Evolutionary conservation across 2,888 invertebrate species (phyloP), one percentile per base, ranked within the genome.

Genomic region (Cryptosula pallasiana): DNA sequence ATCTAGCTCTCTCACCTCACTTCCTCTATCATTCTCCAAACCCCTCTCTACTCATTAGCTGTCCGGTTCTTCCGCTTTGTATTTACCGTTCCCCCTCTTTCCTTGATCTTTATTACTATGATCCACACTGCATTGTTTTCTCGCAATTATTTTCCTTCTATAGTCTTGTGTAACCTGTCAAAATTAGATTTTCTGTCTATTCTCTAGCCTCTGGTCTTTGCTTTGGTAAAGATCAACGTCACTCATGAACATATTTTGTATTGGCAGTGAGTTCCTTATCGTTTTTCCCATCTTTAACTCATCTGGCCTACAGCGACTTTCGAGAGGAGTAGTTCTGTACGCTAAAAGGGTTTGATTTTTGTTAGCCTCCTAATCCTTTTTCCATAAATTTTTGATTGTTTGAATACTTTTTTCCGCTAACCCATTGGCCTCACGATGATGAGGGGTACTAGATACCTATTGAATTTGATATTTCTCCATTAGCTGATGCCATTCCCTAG

Each of bases 301-400:
- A 25, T 57, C 57, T 57, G 57, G 57, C 25, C 57, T 57, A 57
- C n/a, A n/a, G 13, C 57, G 3, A 57, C 57, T 57, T 25, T 57
- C 57, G 5, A 57, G 25, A n/a, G 57, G 57, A 16, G 25, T 57
- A 23, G 57, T 57, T 57, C 57, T 16, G n/a, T 57, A 57, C 5
- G 57, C 57, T 25, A 57, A 5, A 5, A 57, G 25, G 25, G 57
- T 23, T 23, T n/a, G 5, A 57, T 57, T 57, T 25, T 57, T 57
- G 57, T 57, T n/a, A n/a, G n/a, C n/a, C n/a, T n/a, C 57, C n/a
- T 57, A 5, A 5, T 57, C 57, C 25, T 57, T 57, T 5, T 25
- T 57, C 57, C 57, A 57, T 23, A 57, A 23, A 5, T 23, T 25
- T 57, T 57, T 57, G 3, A 57, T 25, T 23, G 57, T 57, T 25